Evolutionary conservation across 1,140 invertebrate genomes (phyloP), one percentile per base, ranked within the genome.

Genomic region (Laupala kohalensis): DNA sequence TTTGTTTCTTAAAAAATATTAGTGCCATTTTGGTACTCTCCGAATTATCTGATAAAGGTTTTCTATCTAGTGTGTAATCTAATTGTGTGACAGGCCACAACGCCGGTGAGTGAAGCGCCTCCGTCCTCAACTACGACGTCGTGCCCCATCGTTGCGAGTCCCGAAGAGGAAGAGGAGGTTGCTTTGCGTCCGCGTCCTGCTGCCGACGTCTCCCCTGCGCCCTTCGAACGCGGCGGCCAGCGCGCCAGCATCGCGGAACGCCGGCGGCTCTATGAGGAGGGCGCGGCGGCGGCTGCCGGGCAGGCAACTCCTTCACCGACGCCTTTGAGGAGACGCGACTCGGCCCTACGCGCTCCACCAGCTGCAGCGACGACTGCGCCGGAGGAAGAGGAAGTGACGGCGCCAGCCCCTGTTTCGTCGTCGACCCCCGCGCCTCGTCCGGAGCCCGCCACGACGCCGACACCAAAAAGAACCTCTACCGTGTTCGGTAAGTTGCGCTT

Each of bases 381-480:
- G 6, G 37, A 28, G 25, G 29, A 24, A 25, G 28, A 28, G 27
- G 37, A 63, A 62, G 25, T 3, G 78, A 83, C 85, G 77, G 79
- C 81, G 2, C 78, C 79, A 9, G 64, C 71, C 27, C 37, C 27
- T 67, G 25, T 15, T 13, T 29, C 25, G 28, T 25, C 29, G 13
- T 25, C 28, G 3, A 25, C 69, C 62, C 69, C 74, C 28, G 69
- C 74, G 19, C 76, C 76, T 65, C 76, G 82, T 75, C 78, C 80
- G 5, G 79, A 86, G 69, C 78, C 79, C 4, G 77, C 81, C 25
- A 77, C 80, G 6, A 80, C 84, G 1, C 82, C 84, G 5, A 83
- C 85, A 23, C 85, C 90, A 0, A 93, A 93, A 77, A 84, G 92
- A 76, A 93, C 92, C 24, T 93, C 92, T 2, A 93, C 92, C 26